Conservation (phyloP, 2,113 vertebrate genomes). For the Acanthochromis polyacanthus region DNA sequence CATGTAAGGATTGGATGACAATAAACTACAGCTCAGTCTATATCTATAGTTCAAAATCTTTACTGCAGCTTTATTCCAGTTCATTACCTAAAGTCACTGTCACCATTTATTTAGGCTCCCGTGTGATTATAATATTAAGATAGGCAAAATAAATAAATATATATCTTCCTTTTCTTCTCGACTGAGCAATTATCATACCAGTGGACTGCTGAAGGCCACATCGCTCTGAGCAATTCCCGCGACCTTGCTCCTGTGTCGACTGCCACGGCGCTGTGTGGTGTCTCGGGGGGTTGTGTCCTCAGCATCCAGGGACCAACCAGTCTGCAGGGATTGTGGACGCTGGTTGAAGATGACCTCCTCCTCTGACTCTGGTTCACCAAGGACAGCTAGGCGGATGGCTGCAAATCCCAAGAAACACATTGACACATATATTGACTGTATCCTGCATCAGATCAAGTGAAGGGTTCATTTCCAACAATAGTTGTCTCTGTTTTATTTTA, state of each 20-base stretch:
- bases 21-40: too few relatives aligned
- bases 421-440: not conserved
- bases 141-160: not conserved
- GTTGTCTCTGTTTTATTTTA: too few relatives aligned
- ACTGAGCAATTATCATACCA: constrained; percentile 68
- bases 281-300: constrained; percentile 40
- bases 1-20: too few relatives aligned
- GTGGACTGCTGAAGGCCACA: constrained; percentile 84
- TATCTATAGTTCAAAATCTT: too few relatives aligned
- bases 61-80: too few relatives aligned
- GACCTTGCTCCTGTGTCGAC: constrained; percentile 53
- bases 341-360: constrained; percentile 78
- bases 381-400: constrained; percentile 80
- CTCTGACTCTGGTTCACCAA: constrained; percentile 71
- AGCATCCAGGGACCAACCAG: constrained; percentile 64
- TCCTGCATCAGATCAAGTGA: not conserved
- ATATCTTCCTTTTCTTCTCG: not conserved
- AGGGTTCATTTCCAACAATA: too few relatives aligned
- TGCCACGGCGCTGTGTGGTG: constrained; percentile 14
- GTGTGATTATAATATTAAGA: constrained; percentile 11
- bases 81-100: not conserved
- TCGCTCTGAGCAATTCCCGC: constrained; percentile 50
- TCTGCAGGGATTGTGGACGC: constrained; percentile 20
- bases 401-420: constrained; percentile 27
- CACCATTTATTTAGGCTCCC: not conserved